Evolutionary conservation across 2,113 vertebrate species (phyloP).

Genomic region (Zonotrichia leucophrys): DNA sequence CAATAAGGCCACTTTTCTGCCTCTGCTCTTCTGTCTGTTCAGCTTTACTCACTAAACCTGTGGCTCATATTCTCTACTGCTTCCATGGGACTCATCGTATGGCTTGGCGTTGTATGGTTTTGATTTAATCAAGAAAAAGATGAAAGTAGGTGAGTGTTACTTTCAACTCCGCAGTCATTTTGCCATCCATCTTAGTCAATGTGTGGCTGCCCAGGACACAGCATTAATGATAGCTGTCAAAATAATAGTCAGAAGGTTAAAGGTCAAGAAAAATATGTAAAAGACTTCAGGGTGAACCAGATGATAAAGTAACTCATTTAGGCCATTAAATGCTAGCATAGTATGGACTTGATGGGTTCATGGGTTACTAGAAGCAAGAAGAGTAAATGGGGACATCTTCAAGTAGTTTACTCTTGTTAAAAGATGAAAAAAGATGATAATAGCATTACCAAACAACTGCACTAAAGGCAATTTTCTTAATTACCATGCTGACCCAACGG

Average conservation of each 20-base stretch:
- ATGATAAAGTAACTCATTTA: constrained; percentile 82
- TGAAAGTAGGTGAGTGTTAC: constrained; percentile 77
- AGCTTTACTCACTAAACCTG: constrained; percentile 66
- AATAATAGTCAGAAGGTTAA: constrained; percentile 83
- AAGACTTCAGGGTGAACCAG: constrained; percentile 80
- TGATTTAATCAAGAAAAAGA: constrained; percentile 81
- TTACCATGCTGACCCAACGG: constrained; percentile 83
- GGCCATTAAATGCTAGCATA: constrained; percentile 74
- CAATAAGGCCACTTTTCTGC: not conserved
- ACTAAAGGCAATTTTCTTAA: constrained; percentile 91
- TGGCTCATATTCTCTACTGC: constrained; percentile 66
- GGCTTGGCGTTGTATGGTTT: constrained; percentile 79
- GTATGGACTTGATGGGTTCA: constrained; percentile 74
- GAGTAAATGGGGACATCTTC: constrained; percentile 85
- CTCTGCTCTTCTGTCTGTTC: not conserved
- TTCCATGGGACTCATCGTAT: constrained; percentile 69
- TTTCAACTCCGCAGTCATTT: constrained; percentile 75
- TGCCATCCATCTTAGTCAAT: constrained; percentile 80
- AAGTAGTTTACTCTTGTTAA: constrained; percentile 88
- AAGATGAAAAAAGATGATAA: constrained; percentile 84
- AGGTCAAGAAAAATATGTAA: constrained; percentile 85
- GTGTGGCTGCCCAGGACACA: constrained; percentile 74
- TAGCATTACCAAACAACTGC: constrained; percentile 82
- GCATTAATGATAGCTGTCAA: constrained; percentile 79
- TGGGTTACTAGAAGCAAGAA: constrained; percentile 79